Base-by-base conservation (phyloP, 2,797 vertebrate species). In the Remorina albescens region DNA sequence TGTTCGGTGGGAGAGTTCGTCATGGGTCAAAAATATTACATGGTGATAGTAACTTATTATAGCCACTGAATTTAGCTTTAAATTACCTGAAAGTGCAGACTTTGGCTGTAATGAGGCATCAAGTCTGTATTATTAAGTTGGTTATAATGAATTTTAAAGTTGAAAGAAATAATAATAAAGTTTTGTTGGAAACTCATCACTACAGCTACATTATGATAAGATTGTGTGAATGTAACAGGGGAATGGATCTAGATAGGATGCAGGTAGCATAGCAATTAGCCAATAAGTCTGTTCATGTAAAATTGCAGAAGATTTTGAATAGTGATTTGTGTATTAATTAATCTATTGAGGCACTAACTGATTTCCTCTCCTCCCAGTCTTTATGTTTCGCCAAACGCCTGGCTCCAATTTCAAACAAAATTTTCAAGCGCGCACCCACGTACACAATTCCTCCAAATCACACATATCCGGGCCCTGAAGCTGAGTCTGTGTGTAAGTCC, bases 391-490 rank as follows among this genome's bases (percentile, higher is more conserved):
- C 11, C 25, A 25, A 49, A 25, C 47, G 5, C 23, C 47, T 50
- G 10, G 21, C 25, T 53, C 26, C 6, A 30, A 7, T 13, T 53
- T 26, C 18, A 13, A 7, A 23, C 21, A 47, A 47, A 25, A 30
- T 30, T 30, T 30, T 30, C 3, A 30, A 3, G 30, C 6, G 3
- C 30, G 6, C 30, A 30, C 3, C 30, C 6, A n/a, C n/a, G n/a
- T n/a, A n/a, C n/a, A 44, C 18, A 39, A n/a, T 18, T 55, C 19
- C 28, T 21, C 23, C 46, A 34, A 79, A 41, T 64, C 59, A 46
- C 32, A 37, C 34, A 66, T 54, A 19, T 19, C 18, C 4, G 0
- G 19, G 36, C 30, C 11, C 6, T 25, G 28, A 59, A 54, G 56
- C 26, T 25, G 4, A 30, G 12, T 41, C 9, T 57, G 10, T 30